Evolutionary conservation across 2,113 vertebrate species (phyloP).

Genomic region (Esox niger): DNA sequence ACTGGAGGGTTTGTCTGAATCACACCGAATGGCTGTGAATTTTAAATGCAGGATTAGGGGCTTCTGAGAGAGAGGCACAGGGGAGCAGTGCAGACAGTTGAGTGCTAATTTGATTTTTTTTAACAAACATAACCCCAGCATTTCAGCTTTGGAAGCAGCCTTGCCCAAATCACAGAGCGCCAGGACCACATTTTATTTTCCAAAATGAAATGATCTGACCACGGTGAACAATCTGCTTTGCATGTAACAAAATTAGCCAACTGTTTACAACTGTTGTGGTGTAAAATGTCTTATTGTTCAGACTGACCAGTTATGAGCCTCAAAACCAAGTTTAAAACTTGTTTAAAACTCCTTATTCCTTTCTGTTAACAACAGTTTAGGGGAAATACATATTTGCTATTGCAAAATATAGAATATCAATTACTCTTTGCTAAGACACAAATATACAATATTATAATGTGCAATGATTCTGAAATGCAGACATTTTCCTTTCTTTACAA

Average conservation of each 20-base stretch:
- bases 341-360: neutral
- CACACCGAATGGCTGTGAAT: constrained; percentile 71
- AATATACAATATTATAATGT: too few species aligned
- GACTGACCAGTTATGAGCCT: neutral
- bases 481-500: too few species aligned
- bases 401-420: too few species aligned
- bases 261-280: neutral
- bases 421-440: too few species aligned
- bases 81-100: constrained; percentile 53
- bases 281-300: constrained; percentile 2
- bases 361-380: neutral
- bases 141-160: constrained; percentile 48
- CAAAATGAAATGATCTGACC: constrained; percentile 32
- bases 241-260: constrained; percentile 8
- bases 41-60: constrained; percentile 69
- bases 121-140: constrained; percentile 37
- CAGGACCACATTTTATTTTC: constrained; percentile 29
- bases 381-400: too few species aligned
- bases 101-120: constrained; percentile 62
- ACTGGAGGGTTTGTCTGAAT: constrained; percentile 70
- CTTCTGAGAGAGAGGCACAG: constrained; percentile 57
- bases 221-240: constrained; percentile 35
- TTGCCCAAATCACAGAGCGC: constrained; percentile 27
- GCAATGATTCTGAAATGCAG: too few species aligned
- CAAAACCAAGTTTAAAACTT: neutral